These are phyloP conservation scores for Austrofundulus limnaeus DNA, from an alignment of 2,113 vertebrate species.

Conservation along the genomic window DNA sequence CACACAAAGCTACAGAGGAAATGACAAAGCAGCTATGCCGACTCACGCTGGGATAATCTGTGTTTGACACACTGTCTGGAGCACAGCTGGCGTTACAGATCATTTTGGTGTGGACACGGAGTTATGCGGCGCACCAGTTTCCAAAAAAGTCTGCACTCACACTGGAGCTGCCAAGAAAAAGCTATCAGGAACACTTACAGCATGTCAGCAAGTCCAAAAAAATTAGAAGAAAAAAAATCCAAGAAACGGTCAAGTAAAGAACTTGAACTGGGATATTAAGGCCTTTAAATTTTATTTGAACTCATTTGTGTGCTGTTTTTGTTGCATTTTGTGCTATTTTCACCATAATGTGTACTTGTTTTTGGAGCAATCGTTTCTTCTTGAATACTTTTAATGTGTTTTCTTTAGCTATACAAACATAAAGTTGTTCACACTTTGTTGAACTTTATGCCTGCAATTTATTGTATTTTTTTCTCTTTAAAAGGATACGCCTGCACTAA, in stretches of 20 bases:
- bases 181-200: slow-evolving; percentile 12
- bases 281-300: neutral
- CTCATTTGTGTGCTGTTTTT: neutral
- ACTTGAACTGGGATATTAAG: neutral
- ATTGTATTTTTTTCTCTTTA: neutral
- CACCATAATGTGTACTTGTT: too few relatives aligned
- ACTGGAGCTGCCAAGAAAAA: slow-evolving; percentile 17
- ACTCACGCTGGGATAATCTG: slow-evolving; percentile 49
- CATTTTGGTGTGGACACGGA: slow-evolving; percentile 31
- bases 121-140: slow-evolving; percentile 28
- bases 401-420: neutral
- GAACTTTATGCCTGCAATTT: neutral
- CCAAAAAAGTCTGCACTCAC: slow-evolving; percentile 12
- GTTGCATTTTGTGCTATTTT: neutral
- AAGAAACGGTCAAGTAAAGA: slow-evolving; percentile 5
- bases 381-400: neutral
- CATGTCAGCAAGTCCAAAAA: neutral
- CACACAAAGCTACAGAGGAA: slow-evolving; percentile 29
- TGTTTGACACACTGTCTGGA: slow-evolving; percentile 36
- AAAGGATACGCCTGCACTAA: neutral
- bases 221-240: slow-evolving; percentile 16
- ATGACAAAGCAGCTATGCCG: slow-evolving; percentile 49
- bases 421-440: neutral
- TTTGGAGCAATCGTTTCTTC: too few relatives aligned
- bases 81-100: slow-evolving; percentile 32